These are phyloP conservation scores for Melanotus villosus DNA, from an alignment of 2,888 invertebrate species.

Conservation along the genomic window DNA sequence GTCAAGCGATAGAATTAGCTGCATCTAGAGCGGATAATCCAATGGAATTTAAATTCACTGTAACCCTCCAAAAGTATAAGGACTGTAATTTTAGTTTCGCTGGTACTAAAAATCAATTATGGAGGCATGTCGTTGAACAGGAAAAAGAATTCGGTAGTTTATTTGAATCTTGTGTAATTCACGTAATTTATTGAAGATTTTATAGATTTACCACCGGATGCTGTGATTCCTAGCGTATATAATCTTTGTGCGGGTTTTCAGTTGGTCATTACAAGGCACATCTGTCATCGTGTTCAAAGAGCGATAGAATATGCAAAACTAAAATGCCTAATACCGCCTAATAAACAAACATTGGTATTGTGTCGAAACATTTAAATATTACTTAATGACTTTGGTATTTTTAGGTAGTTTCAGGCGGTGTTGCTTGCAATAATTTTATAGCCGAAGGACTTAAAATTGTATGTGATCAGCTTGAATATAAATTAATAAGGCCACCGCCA, in stretches of 20 bases:
- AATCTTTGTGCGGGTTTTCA: slow-evolving; percentile 93
- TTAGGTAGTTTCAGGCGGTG: slow-evolving; percentile 94
- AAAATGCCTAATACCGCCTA: slow-evolving; percentile 74
- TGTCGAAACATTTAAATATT: too few species aligned
- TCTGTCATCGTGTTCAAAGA: slow-evolving; percentile 86
- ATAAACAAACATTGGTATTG: slow-evolving; percentile 74
- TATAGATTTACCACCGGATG: slow-evolving; percentile 75
- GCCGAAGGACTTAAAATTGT: slow-evolving; percentile 78
- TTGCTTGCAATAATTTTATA: slow-evolving; percentile 93
- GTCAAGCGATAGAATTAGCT: slow-evolving; percentile 87
- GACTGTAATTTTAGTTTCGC: slow-evolving; percentile 95
- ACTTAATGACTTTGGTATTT: too few species aligned
- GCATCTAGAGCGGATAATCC: slow-evolving; percentile 79
- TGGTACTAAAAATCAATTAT: slow-evolving; percentile 80
- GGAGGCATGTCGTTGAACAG: slow-evolving; percentile 54
- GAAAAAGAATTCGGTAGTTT: slow-evolving; percentile 49
- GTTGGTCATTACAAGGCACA: slow-evolving; percentile 80
- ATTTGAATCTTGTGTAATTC: not conserved
- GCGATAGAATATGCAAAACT: slow-evolving; percentile 82
- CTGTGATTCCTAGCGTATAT: slow-evolving; percentile 79
- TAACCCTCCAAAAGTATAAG: slow-evolving; percentile 75
- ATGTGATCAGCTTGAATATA: slow-evolving; percentile 76
- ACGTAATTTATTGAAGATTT: slow-evolving; percentile 18
- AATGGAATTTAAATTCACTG: slow-evolving; percentile 76
- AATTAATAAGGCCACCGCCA: slow-evolving; percentile 83